Conservation (phyloP, 1,140 invertebrate genomes). For the Drosophila pallidifrons region DNA sequence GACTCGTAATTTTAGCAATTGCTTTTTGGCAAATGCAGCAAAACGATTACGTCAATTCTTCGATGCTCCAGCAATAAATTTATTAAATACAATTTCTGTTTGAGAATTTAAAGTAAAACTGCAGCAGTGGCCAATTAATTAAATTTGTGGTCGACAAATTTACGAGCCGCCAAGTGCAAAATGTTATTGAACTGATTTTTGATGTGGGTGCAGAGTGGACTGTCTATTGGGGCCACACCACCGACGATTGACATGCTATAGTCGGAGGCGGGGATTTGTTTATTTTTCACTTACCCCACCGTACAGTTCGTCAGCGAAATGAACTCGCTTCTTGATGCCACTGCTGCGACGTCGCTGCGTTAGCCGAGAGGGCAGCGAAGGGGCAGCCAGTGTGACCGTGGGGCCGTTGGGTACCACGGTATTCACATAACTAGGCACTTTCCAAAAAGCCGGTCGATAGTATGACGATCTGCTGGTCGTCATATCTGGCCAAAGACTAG, state of each 20-base stretch:
- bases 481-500: conserved; percentile 78
- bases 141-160: conserved; percentile 69
- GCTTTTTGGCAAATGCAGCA: conserved; percentile 32
- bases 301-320: conserved; percentile 70
- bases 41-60: conserved; percentile 57
- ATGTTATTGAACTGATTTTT: conserved; percentile 81
- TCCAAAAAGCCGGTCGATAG: conserved; percentile 88
- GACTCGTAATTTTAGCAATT: conserved; percentile 8
- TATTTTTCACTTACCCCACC: conserved; percentile 62
- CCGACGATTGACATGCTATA: conserved; percentile 64
- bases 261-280: conserved; percentile 15
- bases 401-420: conserved; percentile 12
- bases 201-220: conserved; percentile 35
- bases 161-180: conserved; percentile 70
- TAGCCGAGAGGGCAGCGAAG: conserved; percentile 42
- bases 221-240: conserved; percentile 66
- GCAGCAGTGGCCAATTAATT: conserved; percentile 79
- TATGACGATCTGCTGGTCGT: conserved; percentile 85
- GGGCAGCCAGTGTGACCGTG: conserved; percentile 3
- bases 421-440: conserved; percentile 85
- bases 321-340: conserved; percentile 79
- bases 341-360: conserved; percentile 56
- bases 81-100: conserved; percentile 18
- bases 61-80: conserved; percentile 32
- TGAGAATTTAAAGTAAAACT: conserved; percentile 50